A percentile compares a stretch with the other conserved stretches of the same genome.
Evolutionary conservation across 2,113 vertebrate species (phyloP).

Genomic region (Dasyornis broadbenti): DNA sequence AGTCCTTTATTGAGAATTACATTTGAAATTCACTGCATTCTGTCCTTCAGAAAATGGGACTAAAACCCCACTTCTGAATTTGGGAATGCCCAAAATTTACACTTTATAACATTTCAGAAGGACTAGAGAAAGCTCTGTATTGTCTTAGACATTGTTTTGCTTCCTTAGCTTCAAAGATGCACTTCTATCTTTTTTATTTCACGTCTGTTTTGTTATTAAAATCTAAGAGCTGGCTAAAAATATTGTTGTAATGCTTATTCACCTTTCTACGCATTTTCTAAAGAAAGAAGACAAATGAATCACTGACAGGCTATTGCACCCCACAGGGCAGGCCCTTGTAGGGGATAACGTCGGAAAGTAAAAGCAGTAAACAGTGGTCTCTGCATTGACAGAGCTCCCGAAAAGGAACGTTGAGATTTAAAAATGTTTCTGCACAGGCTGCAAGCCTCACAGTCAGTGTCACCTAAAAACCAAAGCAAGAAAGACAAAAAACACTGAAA

Average conservation of each 20-base stretch:
- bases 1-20: not conserved
- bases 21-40: not conserved
- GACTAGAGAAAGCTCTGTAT: not conserved
- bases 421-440: not conserved
- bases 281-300: not conserved
- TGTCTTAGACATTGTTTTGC: not conserved
- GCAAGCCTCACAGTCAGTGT: not conserved
- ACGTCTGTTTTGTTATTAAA: not conserved
- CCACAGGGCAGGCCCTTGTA: not conserved
- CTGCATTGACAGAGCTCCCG: not conserved
- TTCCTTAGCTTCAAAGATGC: not conserved
- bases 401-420: not conserved
- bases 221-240: not conserved
- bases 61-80: too few species aligned
- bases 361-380: not conserved
- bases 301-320: not conserved
- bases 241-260: not conserved
- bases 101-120: not conserved
- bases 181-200: not conserved
- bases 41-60: not conserved
- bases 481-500: not conserved
- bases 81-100: not conserved
- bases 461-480: not conserved
- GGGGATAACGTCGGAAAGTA: not conserved
- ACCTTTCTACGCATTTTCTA: not conserved